Conservation (phyloP, 2,113 vertebrate genomes). For the Chamaea fasciata region DNA sequence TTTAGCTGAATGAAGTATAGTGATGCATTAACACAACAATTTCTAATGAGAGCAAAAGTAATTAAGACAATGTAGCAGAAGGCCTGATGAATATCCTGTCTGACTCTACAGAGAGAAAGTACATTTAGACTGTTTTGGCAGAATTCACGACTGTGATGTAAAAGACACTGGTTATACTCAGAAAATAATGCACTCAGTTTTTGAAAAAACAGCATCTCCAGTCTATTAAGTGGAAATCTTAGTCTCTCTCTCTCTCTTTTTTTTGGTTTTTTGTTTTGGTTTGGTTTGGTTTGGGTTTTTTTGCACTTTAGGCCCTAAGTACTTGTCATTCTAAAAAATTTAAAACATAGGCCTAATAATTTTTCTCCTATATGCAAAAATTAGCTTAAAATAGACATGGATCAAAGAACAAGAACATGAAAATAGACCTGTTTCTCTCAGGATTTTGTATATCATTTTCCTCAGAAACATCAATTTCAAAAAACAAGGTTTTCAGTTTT, state of each 20-base stretch:
- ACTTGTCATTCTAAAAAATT: not conserved
- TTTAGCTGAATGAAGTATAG: not conserved
- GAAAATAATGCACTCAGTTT: not conserved
- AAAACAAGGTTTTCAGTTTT: not conserved
- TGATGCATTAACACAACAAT: not conserved
- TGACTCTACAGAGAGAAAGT: not conserved
- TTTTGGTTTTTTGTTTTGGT: not conserved
- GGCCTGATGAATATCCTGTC: not conserved
- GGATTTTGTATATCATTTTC: not conserved
- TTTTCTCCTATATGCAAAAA: not conserved
- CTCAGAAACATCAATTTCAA: not conserved
- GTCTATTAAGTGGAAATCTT: not conserved
- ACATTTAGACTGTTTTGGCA: not conserved
- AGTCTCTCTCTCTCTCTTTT: not conserved
- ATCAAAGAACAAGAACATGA: not conserved
- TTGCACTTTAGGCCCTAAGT: not conserved
- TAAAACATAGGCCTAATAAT: not conserved
- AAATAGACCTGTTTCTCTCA: not conserved
- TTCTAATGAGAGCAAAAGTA: not conserved
- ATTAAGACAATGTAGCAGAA: not conserved
- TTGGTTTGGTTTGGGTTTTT: not conserved
- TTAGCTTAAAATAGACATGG: not conserved
- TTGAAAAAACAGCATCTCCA: not conserved
- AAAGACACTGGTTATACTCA: not conserved
- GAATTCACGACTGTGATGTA: fast-evolving